These are phyloP conservation scores for Calephelis nemesis DNA, from an alignment of 1,140 invertebrate species.

Conservation along the genomic window DNA sequence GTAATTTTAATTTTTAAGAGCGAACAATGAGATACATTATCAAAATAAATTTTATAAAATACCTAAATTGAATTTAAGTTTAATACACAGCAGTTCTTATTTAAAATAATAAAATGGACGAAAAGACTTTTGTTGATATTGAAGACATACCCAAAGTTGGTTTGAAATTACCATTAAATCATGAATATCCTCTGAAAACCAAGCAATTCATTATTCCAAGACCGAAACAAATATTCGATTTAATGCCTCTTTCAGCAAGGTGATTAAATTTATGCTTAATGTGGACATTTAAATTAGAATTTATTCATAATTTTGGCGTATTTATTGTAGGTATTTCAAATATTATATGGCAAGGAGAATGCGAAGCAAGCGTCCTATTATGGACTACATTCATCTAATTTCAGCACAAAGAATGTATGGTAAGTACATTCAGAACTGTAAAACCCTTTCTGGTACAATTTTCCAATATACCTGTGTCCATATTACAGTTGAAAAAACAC, in stretches of 20 bases:
- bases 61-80: too few species aligned
- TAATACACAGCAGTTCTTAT: background rate
- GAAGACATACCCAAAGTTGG: conserved; percentile 80
- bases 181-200: conserved; percentile 87
- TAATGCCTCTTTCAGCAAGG: conserved; percentile 83
- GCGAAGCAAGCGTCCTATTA: conserved; percentile 63
- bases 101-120: conserved; percentile 35
- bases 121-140: conserved; percentile 22
- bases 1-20: too few species aligned
- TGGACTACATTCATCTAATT: conserved; percentile 67
- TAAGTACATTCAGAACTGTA: conserved; percentile 31
- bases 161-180: conserved; percentile 86
- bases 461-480: too few species aligned
- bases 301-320: conserved; percentile 5
- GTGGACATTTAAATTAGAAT: background rate
- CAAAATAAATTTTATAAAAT: too few species aligned
- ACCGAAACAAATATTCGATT: conserved; percentile 82
- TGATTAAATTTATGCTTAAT: conserved; percentile 42
- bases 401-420: conserved; percentile 67
- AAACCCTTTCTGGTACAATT: background rate
- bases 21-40: too few species aligned
- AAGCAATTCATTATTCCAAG: conserved; percentile 83
- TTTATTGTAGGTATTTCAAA: conserved; percentile 58
- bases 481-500: too few species aligned
- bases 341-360: conserved; percentile 60